phyloP scores from a whole-genome alignment of 2,113 vertebrate species.

The Eira barbara region DNA sequence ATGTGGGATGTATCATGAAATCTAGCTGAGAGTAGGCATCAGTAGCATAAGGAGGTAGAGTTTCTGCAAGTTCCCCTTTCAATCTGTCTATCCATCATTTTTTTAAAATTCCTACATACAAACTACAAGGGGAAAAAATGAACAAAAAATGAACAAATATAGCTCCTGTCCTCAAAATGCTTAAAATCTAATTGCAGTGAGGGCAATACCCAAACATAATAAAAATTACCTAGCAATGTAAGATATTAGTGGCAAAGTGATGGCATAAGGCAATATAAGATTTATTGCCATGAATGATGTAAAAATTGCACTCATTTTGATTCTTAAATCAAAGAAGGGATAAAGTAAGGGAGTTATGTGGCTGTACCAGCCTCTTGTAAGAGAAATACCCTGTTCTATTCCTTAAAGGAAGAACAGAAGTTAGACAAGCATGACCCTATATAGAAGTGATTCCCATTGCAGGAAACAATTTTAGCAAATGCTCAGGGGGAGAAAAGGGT shows the following conservation, averaged over 20 bases:
- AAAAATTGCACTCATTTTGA: neutral
- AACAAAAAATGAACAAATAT: neutral
- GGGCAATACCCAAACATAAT: neutral
- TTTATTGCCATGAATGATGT: neutral
- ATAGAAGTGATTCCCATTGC: neutral
- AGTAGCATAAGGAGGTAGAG: neutral
- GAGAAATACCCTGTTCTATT: neutral
- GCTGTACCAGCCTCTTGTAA: neutral
- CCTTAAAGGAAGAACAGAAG: neutral
- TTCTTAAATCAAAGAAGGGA: neutral
- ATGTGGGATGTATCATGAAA: neutral
- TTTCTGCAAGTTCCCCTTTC: slow-evolving; percentile 20
- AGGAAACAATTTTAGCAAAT: neutral
- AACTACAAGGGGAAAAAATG: neutral
- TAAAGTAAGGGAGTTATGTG: neutral
- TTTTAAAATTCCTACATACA: neutral
- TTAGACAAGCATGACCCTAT: neutral
- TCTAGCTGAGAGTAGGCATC: slow-evolving; percentile 7
- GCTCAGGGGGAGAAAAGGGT: neutral
- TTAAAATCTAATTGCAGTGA: neutral
- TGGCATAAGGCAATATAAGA: neutral
- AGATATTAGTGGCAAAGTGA: neutral
- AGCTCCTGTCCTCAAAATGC: neutral
- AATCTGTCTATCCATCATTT: neutral
- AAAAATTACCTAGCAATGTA: neutral